Evolutionary conservation across 2,113 vertebrate genomes (phyloP), one percentile per base, ranked within the genome.

Genomic region (Dolichallabes microphthalmus): DNA sequence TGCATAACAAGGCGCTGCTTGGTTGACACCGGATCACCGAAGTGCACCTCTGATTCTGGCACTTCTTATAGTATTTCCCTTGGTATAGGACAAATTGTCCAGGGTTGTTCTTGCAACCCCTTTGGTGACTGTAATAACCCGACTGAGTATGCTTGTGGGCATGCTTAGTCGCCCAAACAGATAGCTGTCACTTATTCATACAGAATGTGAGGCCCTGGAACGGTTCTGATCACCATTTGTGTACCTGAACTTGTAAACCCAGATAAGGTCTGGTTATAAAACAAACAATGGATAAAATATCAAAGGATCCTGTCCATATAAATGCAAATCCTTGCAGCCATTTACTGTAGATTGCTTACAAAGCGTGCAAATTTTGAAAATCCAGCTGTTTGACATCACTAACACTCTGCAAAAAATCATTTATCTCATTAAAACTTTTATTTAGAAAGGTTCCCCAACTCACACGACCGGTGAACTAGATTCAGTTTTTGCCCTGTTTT

Each of bases 401-500:
- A 50, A 30, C 57, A 63, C 55, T n/a, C 39, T 52, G 22, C 8
- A 25, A n/a, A 53, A 53, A 53, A 30, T 32, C 15, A 20, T 58
- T 77, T 78, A 53, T 53, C 53, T 22, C 4, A 58, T 78, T 32
- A 19, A 58, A 57, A 77, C 52, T 55, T 76, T 55, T 55, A 13
- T n/a, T 13, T 10, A 45, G 4, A 76, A 58, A 57, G 27, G 35
- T 80, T 80, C n/a, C 78, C 32, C 57, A n/a, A 63, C 10, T 7
- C 39, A 50, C 39, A 63, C 3, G 15, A 27, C 58, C 13, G 17
- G 11, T 85, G 75, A 75, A 53, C 83, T 85, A 30, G 50, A 66
- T 64, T 84, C 45, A 76, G 45, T 77, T 55, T 78, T 66, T 45
- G 58, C 53, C 76, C 25, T n/a, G 76, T 85, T 60, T 80, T 22